Conservation (phyloP, 2,797 vertebrate species). For the Tokudaia tokunoshimensis region DNA sequence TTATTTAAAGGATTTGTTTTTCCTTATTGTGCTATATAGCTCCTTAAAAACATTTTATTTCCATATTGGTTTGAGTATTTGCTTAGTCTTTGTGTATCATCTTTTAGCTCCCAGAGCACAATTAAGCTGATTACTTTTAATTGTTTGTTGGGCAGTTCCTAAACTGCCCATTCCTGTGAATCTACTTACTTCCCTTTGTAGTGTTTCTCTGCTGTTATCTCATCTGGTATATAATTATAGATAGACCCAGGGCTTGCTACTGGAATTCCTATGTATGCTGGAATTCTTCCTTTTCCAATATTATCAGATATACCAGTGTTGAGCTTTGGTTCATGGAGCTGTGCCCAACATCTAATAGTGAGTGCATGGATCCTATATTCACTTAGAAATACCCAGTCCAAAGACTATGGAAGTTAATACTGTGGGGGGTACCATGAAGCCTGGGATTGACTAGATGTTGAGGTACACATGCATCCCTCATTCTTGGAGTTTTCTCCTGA, state of each 20-base stretch:
- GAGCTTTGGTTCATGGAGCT: background rate
- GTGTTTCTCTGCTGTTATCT: background rate
- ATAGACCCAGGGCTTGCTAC: background rate
- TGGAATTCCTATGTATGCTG: background rate
- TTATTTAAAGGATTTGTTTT: background rate
- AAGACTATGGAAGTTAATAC: background rate
- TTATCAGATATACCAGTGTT: background rate
- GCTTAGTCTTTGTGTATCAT: background rate
- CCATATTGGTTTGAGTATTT: background rate
- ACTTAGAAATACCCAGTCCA: background rate
- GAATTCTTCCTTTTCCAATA: background rate
- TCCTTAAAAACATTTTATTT: background rate
- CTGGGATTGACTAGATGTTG: background rate
- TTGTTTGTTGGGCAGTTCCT: background rate
- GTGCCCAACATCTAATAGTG: background rate
- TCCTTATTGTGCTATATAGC: background rate
- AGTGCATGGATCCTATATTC: background rate
- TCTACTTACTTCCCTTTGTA: background rate
- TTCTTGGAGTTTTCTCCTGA: background rate
- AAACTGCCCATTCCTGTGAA: background rate
- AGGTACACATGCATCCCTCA: background rate
- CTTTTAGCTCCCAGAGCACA: background rate
- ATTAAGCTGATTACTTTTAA: background rate
- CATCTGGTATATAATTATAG: background rate
- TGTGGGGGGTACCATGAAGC: background rate